A percentile compares a stretch with the other conserved stretches of the same genome.
These are phyloP conservation scores for Parus major DNA, from an alignment of 2,113 vertebrate genomes.

Conservation along the genomic window DNA sequence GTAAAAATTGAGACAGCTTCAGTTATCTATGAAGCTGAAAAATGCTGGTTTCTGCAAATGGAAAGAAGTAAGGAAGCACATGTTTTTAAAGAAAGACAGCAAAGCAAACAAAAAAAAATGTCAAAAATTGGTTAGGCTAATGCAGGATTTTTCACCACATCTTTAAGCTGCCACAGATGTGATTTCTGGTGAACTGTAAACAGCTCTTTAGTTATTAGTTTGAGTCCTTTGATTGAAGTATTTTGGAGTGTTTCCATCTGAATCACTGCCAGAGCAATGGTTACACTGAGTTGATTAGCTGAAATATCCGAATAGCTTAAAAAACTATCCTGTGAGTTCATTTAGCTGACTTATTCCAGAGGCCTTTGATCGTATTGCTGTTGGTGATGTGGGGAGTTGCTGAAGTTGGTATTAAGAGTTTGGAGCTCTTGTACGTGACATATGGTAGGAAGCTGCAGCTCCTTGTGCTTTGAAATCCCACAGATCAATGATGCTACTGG, in stretches of 20 bases:
- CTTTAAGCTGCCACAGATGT: background rate
- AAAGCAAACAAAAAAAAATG: background rate
- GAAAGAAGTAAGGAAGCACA: background rate
- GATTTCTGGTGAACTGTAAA: background rate
- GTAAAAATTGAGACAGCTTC: background rate
- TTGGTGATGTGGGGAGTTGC: background rate
- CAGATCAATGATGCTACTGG: background rate
- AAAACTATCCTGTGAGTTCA: background rate
- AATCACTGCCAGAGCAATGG: background rate
- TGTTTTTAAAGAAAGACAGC: background rate
- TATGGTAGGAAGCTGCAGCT: background rate
- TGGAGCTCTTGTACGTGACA: background rate
- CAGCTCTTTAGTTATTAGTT: background rate
- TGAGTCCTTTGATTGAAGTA: background rate
- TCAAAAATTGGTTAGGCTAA: background rate
- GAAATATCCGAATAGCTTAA: background rate
- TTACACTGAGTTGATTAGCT: background rate
- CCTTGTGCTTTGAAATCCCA: background rate
- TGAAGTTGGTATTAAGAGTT: background rate
- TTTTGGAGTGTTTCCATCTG: background rate
- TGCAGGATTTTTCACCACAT: background rate
- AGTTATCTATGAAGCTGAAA: background rate
- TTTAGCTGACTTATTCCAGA: background rate
- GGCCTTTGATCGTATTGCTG: background rate
- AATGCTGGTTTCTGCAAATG: background rate